These are phyloP conservation scores for Tympanuchus pallidicinctus DNA, from an alignment of 2,113 vertebrate genomes.

Conservation along the genomic window DNA sequence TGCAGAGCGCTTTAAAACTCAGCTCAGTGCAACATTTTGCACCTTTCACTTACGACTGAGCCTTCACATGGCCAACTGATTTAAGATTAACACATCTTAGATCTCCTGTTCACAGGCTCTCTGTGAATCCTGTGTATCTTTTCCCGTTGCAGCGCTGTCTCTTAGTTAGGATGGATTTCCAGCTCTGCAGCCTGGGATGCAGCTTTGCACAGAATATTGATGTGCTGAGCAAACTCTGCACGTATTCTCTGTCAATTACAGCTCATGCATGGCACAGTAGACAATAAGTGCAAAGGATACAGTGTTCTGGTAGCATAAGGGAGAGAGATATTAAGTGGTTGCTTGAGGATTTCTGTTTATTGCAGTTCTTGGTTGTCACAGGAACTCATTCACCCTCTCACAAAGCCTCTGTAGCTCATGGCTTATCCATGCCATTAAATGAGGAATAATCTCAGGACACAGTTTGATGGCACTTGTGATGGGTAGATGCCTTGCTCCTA, in stretches of 20 bases:
- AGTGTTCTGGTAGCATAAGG: not conserved
- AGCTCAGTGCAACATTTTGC: not conserved
- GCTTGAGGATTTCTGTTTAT: not conserved
- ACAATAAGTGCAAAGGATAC: not conserved
- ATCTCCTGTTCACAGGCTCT: not conserved
- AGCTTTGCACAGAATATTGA: not conserved
- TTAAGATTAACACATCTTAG: not conserved
- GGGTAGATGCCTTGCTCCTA: not conserved
- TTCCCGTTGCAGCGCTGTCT: rapidly evolving
- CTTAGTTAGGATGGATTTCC: not conserved
- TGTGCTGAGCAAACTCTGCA: not conserved
- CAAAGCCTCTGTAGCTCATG: not conserved
- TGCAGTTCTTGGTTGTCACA: not conserved
- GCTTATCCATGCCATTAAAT: not conserved
- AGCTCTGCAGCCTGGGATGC: not conserved
- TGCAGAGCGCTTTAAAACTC: not conserved
- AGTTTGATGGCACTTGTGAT: not conserved
- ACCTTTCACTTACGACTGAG: rapidly evolving
- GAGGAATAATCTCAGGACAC: not conserved
- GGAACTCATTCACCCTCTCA: not conserved
- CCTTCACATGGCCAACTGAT: not conserved
- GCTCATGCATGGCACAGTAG: not conserved
- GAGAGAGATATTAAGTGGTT: not conserved
- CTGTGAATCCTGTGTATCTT: not conserved
- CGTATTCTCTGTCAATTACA: not conserved